These are phyloP conservation scores for Drosophila crucigera DNA, from an alignment of 2,888 invertebrate species.

Conservation along the genomic window DNA sequence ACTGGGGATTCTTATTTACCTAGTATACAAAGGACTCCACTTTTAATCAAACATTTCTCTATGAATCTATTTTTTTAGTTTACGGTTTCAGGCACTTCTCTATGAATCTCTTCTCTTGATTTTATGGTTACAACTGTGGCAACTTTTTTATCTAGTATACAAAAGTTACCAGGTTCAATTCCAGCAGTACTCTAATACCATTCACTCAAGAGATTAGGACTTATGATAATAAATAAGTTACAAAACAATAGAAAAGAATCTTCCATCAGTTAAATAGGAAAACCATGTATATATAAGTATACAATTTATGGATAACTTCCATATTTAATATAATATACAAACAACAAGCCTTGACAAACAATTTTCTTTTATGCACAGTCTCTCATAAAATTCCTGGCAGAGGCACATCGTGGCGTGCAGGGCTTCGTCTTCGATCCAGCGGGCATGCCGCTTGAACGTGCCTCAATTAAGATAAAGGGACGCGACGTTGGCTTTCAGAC, in stretches of 20 bases:
- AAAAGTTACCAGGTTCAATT: too few species aligned
- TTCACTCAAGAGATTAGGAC: neutral
- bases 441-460: constrained; percentile 92
- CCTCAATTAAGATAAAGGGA: constrained; percentile 91
- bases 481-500: constrained; percentile 94
- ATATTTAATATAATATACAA: neutral
- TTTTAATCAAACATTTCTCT: neutral
- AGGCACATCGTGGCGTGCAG: constrained; percentile 95
- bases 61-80: neutral
- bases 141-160: too few species aligned
- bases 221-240: neutral
- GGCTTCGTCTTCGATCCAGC: constrained; percentile 93
- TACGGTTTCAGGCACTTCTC: neutral
- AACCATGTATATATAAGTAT: neutral
- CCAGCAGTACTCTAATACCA: too few species aligned
- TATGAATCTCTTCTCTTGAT: neutral
- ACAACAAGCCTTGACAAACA: neutral
- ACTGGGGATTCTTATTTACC: neutral
- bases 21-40: neutral
- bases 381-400: constrained; percentile 92
- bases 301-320: neutral
- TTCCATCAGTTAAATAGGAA: neutral
- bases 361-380: constrained; percentile 87
- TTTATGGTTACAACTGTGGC: neutral
- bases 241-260: neutral